Conservation (phyloP, 1,140 invertebrate species). For the Drosophila lacertosa region DNA sequence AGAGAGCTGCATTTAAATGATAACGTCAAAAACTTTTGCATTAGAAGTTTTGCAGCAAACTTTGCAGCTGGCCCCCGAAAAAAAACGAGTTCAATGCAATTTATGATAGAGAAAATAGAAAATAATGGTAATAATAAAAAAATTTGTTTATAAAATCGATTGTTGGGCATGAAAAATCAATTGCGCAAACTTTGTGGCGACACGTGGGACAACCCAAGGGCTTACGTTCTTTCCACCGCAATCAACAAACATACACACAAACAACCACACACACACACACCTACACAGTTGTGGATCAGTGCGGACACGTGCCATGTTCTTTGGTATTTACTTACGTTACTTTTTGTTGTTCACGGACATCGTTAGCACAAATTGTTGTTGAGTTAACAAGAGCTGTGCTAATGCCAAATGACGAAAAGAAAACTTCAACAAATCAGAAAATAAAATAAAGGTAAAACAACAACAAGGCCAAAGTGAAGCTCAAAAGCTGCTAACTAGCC, state of each 20-base stretch:
- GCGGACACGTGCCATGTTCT: slow-evolving; percentile 56
- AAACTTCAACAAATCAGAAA: slow-evolving; percentile 45
- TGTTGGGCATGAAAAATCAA: slow-evolving; percentile 28
- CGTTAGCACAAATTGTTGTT: slow-evolving; percentile 77
- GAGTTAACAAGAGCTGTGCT: slow-evolving; percentile 40
- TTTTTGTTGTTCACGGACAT: slow-evolving; percentile 63
- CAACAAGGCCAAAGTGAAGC: slow-evolving; percentile 12
- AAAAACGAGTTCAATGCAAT: slow-evolving; percentile 4
- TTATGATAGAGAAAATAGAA: not conserved
- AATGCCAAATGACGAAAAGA: slow-evolving; percentile 28
- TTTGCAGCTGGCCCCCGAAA: not conserved
- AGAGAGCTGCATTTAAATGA: slow-evolving; percentile 52
- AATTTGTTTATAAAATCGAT: too few relatives aligned
- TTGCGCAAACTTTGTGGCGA: slow-evolving; percentile 12
- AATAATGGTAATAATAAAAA: not conserved
- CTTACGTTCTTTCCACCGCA: not conserved
- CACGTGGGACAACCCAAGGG: slow-evolving; percentile 24
- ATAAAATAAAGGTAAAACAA: slow-evolving; percentile 9
- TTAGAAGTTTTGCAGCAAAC: slow-evolving; percentile 7
- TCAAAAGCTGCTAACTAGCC: slow-evolving; percentile 26
- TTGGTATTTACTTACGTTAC: not conserved
- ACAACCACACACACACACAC: too few relatives aligned
- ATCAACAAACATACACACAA: too few relatives aligned
- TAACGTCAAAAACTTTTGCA: slow-evolving; percentile 50
- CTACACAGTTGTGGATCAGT: slow-evolving; percentile 37